Percentiles rank a stretch among this genome's conserved stretches.
These are phyloP conservation scores for Sitobion miscanthi DNA, from an alignment of 1,140 invertebrate species.

Conservation along the genomic window DNA sequence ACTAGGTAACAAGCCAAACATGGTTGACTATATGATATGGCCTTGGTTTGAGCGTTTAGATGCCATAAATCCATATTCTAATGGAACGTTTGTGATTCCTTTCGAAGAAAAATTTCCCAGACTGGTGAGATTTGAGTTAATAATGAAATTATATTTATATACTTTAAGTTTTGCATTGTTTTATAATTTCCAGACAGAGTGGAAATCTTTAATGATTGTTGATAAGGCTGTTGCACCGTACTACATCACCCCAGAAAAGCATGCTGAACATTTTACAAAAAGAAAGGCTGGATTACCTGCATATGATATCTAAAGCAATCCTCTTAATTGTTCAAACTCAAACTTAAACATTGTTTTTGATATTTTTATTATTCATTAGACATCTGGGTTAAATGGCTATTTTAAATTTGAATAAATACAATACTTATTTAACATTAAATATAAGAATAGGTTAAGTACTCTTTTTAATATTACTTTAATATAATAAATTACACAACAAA, in stretches of 20 bases:
- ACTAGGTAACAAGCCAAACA: conserved; percentile 70
- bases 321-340: background rate
- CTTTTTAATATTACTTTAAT: no score
- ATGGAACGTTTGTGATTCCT: conserved; percentile 67
- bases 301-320: conserved; percentile 49
- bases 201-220: conserved; percentile 73
- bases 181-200: conserved; percentile 69
- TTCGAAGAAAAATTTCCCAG: conserved; percentile 62
- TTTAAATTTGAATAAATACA: no score
- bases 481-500: background rate
- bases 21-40: conserved; percentile 90
- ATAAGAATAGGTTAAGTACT: no score
- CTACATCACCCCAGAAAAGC: conserved; percentile 67
- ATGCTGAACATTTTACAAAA: conserved; percentile 75
- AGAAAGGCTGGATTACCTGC: conserved; percentile 69
- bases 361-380: background rate
- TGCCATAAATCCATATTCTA: conserved; percentile 67
- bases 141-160: conserved; percentile 1
- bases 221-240: conserved; percentile 71
- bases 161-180: conserved; percentile 61
- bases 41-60: conserved; percentile 81
- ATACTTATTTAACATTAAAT: no score
- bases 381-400: no score
- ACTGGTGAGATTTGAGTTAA: conserved; percentile 63
- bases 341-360: background rate